A percentile compares a stretch with the other conserved stretches of the same genome.
Evolutionary conservation across 1,140 invertebrate species (phyloP).

Genomic region (Meloidogyne chitwoodi): DNA sequence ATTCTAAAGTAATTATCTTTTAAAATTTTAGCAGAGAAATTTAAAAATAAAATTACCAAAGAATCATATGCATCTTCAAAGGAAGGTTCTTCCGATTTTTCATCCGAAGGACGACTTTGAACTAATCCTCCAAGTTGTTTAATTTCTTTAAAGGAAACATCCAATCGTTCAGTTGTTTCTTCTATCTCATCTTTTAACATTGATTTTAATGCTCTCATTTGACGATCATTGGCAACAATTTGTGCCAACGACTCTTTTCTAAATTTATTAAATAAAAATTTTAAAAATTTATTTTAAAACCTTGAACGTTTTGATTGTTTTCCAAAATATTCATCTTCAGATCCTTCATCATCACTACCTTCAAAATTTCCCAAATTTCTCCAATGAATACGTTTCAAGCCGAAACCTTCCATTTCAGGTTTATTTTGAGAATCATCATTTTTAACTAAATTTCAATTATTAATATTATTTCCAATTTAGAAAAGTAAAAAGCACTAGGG

Average conservation of each 20-base stretch:
- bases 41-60: not conserved
- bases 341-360: not conserved
- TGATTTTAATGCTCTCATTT: constrained; percentile 1
- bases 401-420: not conserved
- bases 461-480: too few species aligned
- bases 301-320: not conserved
- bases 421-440: not conserved
- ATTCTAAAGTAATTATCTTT: too few species aligned
- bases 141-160: constrained; percentile 7
- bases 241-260: not conserved
- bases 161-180: constrained; percentile 4
- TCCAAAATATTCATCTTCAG: not conserved
- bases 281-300: not conserved
- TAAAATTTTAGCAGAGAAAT: too few species aligned
- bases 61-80: not conserved
- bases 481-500: too few species aligned
- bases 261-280: too few species aligned
- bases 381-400: not conserved
- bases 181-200: constrained; percentile 7
- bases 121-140: not conserved
- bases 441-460: not conserved
- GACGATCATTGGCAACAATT: constrained; percentile 6
- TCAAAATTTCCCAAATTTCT: not conserved
- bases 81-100: not conserved
- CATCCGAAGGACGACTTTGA: not conserved